Evolutionary conservation across 2,797 vertebrate species (phyloP).

Genomic region (Margarornis squamiger): DNA sequence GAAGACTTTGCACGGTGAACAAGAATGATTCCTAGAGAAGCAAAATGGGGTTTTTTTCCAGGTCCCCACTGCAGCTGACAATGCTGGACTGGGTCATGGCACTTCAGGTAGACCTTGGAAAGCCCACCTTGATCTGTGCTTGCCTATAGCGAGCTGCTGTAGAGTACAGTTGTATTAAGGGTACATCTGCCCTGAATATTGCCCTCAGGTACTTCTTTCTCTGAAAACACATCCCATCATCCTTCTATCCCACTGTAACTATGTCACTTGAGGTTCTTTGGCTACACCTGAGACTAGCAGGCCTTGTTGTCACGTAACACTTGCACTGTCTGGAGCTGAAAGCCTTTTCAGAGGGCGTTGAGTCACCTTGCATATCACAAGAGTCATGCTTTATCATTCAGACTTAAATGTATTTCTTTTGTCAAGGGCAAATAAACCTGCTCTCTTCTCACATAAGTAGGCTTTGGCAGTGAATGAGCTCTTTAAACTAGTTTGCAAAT

Average conservation of each 20-base stretch:
- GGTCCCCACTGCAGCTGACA: not conserved
- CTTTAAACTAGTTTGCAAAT: not conserved
- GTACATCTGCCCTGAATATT: not conserved
- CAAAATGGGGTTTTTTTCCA: not conserved
- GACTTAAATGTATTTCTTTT: not conserved
- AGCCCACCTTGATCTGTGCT: not conserved
- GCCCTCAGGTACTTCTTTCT: not conserved
- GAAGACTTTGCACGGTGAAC: not conserved
- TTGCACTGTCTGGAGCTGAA: not conserved
- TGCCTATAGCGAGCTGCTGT: not conserved
- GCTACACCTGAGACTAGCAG: not conserved
- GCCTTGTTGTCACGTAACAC: accelerated
- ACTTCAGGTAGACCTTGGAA: not conserved
- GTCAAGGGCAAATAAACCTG: not conserved
- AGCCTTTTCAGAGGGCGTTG: not conserved
- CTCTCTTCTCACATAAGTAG: not conserved
- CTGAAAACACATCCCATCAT: not conserved
- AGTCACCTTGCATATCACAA: not conserved
- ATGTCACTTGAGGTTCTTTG: not conserved
- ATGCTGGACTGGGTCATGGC: accelerated
- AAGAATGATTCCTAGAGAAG: not conserved
- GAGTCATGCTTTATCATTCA: not conserved
- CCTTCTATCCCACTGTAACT: not conserved
- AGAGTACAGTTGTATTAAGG: not conserved
- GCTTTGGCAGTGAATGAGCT: not conserved